phyloP scores from a whole-genome alignment of 37 sponge, comb jelly and placozoan species.

The Aplysina aerophoba region DNA sequence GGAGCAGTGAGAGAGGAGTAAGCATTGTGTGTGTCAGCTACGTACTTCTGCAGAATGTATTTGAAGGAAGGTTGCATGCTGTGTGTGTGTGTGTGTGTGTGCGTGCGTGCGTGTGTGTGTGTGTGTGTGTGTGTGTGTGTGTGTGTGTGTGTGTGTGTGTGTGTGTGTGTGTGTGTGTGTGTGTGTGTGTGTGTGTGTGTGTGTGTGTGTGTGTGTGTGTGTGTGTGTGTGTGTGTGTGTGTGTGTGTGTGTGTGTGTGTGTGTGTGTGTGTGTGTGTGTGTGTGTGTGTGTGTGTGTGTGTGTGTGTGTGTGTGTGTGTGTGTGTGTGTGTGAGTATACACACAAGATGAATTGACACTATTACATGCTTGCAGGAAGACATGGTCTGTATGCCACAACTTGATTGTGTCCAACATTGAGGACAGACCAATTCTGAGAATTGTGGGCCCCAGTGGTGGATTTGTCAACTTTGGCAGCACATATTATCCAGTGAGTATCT shows the following conservation, averaged over 20 bases:
- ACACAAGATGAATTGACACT: no score
- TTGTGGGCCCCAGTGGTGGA: background rate
- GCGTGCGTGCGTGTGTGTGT: background rate
- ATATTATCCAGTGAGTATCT: background rate
- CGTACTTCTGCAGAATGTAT: background rate
- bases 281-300: background rate
- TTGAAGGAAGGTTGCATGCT: no score
- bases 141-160: slow-evolving; percentile 20
- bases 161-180: slow-evolving; percentile 12
- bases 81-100: no score
- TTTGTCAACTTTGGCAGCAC: background rate
- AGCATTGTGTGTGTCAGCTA: background rate
- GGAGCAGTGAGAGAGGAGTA: slow-evolving; percentile 30
- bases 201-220: background rate
- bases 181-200: background rate
- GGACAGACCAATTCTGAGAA: background rate
- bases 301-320: background rate
- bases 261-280: slow-evolving; percentile 18
- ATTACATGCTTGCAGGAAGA: background rate
- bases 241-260: background rate
- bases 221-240: slow-evolving; percentile 6
- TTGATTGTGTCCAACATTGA: background rate
- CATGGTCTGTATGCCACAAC: slow-evolving; percentile 14
- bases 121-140: background rate
- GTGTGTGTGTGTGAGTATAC: no score